These are phyloP conservation scores for Masnerella sp. DNA, from an alignment of 2,888 invertebrate genomes.

Conservation along the genomic window DNA sequence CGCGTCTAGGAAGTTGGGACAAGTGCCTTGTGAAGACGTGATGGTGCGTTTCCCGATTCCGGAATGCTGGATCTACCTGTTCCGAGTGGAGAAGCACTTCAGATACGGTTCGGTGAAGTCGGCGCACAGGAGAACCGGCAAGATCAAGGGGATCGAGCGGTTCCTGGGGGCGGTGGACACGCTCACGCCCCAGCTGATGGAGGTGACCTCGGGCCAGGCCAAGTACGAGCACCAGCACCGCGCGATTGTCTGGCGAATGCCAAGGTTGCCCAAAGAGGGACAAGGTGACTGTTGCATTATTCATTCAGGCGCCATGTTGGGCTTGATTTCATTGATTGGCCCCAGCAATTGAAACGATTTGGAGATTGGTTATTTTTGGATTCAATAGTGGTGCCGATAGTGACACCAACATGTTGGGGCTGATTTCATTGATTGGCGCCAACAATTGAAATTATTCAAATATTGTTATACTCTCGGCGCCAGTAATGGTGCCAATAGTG, in stretches of 20 bases:
- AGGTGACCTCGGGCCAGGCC: conserved; percentile 97
- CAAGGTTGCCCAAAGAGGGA: conserved; percentile 97
- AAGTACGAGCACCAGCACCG: conserved; percentile 99
- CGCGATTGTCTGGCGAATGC: conserved; percentile 98
- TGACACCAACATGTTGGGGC: too few relatives aligned
- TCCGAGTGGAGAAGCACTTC: conserved; percentile 98
- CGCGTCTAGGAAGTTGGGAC: conserved; percentile 95
- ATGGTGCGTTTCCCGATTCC: conserved; percentile 97
- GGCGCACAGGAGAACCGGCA: conserved; percentile 85
- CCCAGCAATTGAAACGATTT: too few relatives aligned
- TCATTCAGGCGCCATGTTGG: too few relatives aligned
- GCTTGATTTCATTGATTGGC: too few relatives aligned
- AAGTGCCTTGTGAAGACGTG: conserved; percentile 98
- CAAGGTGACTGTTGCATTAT: conserved; percentile 88
- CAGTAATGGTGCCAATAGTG: too few relatives aligned
- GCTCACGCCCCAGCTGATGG: conserved; percentile 93
- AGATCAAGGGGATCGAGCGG: conserved; percentile 94
- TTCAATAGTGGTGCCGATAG: too few relatives aligned
- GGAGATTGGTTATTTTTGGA: too few relatives aligned
- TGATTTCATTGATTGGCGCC: too few relatives aligned
- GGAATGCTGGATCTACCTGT: conserved; percentile 99
- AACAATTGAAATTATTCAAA: too few relatives aligned
- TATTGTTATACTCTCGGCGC: too few relatives aligned
- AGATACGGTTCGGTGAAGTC: conserved; percentile 78
- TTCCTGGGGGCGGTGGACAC: conserved; percentile 95